Base-by-base conservation (phyloP, 2,888 invertebrate species). In the Drosophila flavopinicola region DNA sequence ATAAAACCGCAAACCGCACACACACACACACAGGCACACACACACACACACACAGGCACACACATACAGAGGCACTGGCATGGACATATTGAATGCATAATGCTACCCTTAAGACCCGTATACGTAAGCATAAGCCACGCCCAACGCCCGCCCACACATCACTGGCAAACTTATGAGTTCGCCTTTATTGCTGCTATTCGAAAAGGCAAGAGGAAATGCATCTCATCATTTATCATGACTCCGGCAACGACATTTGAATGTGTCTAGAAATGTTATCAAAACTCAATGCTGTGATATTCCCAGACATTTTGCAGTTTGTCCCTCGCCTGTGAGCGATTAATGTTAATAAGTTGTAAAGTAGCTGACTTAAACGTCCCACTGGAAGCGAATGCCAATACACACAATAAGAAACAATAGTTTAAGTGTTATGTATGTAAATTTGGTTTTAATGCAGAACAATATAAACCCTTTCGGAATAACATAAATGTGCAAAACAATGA, bases 81-180 rank as follows among this genome's bases (percentile, higher is more conserved):
- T 17, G 24, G 9, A 15, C 45, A 47, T n/a, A 24, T 35, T 38
- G 54, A 17, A 49, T 56, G 30, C 54, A 38, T 25, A 48, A 48
- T 17, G 24, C 49, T 6, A 4, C 29, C 11, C 25, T 15, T 25
- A 3, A 25, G 33, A 17, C 33, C 23, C 11, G 4, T 7, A 3
- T 17, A 49, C 20, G 15, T 30, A 49, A 41, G 60, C 20, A 25
- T 5, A 9, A 25, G 38, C 54, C 32, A 64, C 65, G 65, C 56
- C 65, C 65, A 44, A 38, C 56, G 48, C 48, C 64, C 64, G 47
- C 53, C 5, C 10, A 41, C 54, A 35, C 35, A 57, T 27, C 29
- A 35, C 66, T 42, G 37, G 58, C 30, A 57, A 20, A 41, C 57
- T 65, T 65, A 57, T 51, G 66, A 57, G 66, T 39, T 51, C 27